Conservation (phyloP, 2,113 vertebrate species). For the Colistium nudipinnis region DNA sequence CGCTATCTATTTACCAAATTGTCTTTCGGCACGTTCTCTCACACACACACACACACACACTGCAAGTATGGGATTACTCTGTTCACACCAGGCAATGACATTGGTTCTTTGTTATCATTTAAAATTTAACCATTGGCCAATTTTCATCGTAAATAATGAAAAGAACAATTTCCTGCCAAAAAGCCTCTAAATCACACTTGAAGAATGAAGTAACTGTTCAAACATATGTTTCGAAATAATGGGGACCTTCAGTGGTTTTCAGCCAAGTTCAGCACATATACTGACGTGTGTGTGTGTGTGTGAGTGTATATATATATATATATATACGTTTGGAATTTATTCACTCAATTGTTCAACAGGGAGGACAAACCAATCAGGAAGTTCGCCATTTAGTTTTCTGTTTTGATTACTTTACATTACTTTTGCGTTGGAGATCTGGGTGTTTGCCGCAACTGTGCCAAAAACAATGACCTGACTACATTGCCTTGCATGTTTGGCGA, state of each 20-base stretch:
- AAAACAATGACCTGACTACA: constrained; percentile 26
- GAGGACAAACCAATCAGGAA: not conserved
- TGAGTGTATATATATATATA: too few species aligned
- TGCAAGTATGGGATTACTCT: constrained; percentile 24
- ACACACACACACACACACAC: too few species aligned
- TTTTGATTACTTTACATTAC: constrained; percentile 28
- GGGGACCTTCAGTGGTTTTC: constrained; percentile 45
- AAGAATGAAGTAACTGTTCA: constrained; percentile 24
- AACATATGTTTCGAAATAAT: constrained; percentile 27
- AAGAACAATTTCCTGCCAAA: constrained; percentile 38
- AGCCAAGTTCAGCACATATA: constrained; percentile 16
- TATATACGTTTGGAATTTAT: not conserved
- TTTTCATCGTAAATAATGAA: constrained; percentile 30
- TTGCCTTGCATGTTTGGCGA: constrained; percentile 24
- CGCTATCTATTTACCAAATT: constrained; percentile 44
- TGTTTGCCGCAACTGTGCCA: constrained; percentile 6
- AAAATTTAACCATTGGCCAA: constrained; percentile 9
- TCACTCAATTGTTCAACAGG: not conserved
- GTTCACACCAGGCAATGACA: constrained; percentile 38
- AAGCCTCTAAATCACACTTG: constrained; percentile 33
- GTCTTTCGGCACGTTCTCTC: constrained; percentile 40
- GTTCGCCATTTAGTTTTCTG: not conserved
- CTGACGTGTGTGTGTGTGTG: constrained; percentile 15
- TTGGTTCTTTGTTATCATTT: constrained; percentile 11
- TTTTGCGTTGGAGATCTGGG: not conserved